Evolutionary conservation across 1,140 invertebrate genomes (phyloP).

Genomic region (Drosophila biarmipes): DNA sequence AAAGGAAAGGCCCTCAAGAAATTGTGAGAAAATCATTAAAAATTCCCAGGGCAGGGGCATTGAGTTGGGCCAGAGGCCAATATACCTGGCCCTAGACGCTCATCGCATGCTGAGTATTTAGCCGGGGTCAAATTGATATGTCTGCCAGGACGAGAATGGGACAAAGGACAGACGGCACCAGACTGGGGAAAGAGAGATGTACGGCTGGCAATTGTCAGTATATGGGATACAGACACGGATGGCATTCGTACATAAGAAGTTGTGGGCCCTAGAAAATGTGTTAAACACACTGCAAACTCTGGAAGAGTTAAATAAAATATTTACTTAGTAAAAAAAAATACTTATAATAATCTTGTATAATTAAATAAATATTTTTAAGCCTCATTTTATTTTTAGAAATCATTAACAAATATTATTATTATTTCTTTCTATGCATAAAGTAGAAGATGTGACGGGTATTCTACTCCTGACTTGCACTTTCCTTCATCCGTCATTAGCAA

Average conservation of each 20-base stretch:
- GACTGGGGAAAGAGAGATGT: slow-evolving; percentile 29
- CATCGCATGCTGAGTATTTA: slow-evolving; percentile 65
- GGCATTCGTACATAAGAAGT: slow-evolving; percentile 1
- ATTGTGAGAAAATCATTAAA: slow-evolving; percentile 75
- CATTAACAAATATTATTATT: too few relatives aligned
- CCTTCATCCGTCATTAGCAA: slow-evolving; percentile 22
- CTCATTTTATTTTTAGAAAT: background rate
- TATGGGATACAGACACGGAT: slow-evolving; percentile 9
- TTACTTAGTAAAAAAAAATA: background rate
- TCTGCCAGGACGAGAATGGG: slow-evolving; percentile 51
- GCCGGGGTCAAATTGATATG: slow-evolving; percentile 72
- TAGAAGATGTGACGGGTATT: slow-evolving; percentile 1
- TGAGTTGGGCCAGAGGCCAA: slow-evolving; percentile 39
- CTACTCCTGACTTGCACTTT: slow-evolving; percentile 9
- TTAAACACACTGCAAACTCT: background rate
- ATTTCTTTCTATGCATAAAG: background rate
- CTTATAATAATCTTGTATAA: background rate
- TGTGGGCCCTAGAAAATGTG: background rate
- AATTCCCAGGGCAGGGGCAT: slow-evolving; percentile 60
- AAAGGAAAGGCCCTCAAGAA: slow-evolving; percentile 32
- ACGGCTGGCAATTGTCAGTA: slow-evolving; percentile 38
- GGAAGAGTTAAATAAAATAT: background rate
- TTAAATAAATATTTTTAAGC: background rate
- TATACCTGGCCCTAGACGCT: slow-evolving; percentile 43
- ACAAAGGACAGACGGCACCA: slow-evolving; percentile 25